Base-by-base conservation (phyloP, 2,888 invertebrate species). In the Meganola albula region DNA sequence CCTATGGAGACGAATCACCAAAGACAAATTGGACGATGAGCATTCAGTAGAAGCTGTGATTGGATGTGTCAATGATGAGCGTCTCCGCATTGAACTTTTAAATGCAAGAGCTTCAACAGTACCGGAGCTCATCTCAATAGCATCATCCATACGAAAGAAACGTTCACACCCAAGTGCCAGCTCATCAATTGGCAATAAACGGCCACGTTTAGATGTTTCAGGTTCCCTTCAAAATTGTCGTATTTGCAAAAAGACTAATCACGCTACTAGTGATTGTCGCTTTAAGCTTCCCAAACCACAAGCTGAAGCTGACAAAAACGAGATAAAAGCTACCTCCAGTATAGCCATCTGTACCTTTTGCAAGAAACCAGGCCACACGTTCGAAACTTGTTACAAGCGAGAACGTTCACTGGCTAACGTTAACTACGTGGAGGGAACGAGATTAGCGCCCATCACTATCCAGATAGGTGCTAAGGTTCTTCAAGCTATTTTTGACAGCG, bases 41-140 rank as follows among this genome's bases (percentile, higher is more conserved):
- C 40, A 51, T 9, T 48, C 51, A 2, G 55, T 59, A 1, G 56
- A 57, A 24, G 54, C 56, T 1, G 55, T 60, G 2, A 58, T 61
- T 11, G 58, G 58, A 8, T 40, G 45, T 11, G 21, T 58, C 9
- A 27, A 29, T 4, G 58, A 63, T 25, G 57, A 48, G 21, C 46
- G 51, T 0, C 25, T 62, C 1, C 27, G 56, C 3, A 54, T 57
- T 3, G 53, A 57, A 31, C 27, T 57, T 9, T 18, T 59, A 10
- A 59, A 52, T 32, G 41, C 48, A 1, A 39, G 46, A 20, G 52
- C 53, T 0, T 38, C 39, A 0, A 35, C 49, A 1, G 51, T 57
- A 1, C 53, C 54, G 0, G 57, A 57, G 13, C 24, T 57, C 0
- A 54, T 57, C 13, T 56, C 56, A 1, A 37, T 58, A 7, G 57